A percentile compares a stretch with the other conserved stretches of the same genome.
Evolutionary conservation across 2,797 vertebrate genomes (phyloP).

Genomic region (Leucoraja ocellata): DNA sequence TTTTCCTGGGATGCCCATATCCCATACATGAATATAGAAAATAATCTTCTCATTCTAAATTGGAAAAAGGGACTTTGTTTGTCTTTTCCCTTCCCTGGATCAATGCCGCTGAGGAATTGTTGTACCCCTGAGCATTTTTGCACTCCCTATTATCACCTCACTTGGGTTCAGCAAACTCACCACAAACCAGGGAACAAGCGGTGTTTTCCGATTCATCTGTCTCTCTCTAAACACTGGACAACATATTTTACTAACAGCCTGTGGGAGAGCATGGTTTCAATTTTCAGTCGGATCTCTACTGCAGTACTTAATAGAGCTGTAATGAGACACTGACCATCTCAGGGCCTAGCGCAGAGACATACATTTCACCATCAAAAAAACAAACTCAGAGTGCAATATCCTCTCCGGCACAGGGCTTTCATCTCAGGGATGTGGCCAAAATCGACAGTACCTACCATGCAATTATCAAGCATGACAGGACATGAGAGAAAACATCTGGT

Average conservation of each 20-base stretch:
- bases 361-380: not conserved
- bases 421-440: slow-evolving; percentile 51
- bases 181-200: not conserved
- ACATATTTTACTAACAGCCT: not conserved
- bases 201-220: not conserved
- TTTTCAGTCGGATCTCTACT: not conserved
- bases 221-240: not conserved
- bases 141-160: not conserved
- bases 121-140: not conserved
- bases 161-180: not conserved
- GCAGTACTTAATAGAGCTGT: not conserved
- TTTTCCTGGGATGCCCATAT: too few relatives aligned
- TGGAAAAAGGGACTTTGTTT: not conserved
- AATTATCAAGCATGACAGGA: slow-evolving; percentile 65
- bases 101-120: not conserved
- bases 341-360: not conserved
- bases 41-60: not conserved
- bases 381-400: slow-evolving; percentile 42
- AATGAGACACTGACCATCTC: slow-evolving; percentile 34
- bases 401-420: slow-evolving; percentile 54
- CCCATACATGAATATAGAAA: not conserved
- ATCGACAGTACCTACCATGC: slow-evolving; percentile 45
- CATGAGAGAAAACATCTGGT: slow-evolving; percentile 63
- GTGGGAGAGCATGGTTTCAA: not conserved
- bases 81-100: not conserved